phyloP scores from a whole-genome alignment of 2,113 vertebrate genomes.

The Accipiter virgatus region DNA sequence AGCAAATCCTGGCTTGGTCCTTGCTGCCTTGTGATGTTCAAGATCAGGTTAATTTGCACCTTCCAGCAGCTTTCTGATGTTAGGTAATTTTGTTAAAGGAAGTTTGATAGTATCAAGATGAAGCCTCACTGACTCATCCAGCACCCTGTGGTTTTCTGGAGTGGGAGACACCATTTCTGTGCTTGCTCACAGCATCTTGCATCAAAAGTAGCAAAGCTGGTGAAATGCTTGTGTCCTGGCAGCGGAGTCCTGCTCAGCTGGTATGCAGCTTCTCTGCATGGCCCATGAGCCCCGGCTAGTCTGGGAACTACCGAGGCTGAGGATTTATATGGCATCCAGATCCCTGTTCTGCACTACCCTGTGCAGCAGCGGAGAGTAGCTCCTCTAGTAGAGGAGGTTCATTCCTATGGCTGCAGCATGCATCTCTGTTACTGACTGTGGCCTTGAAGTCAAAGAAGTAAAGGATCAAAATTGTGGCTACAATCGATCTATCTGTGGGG shows the following conservation, averaged over 20 bases:
- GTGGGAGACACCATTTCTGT: background rate
- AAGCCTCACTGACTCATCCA: background rate
- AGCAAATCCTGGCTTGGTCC: background rate
- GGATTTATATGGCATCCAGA: background rate
- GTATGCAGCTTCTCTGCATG: background rate
- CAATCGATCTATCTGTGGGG: background rate
- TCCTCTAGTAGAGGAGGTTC: background rate
- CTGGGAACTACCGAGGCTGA: background rate
- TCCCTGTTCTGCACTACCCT: background rate
- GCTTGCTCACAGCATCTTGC: background rate
- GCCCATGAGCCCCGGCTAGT: background rate
- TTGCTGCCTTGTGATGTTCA: background rate
- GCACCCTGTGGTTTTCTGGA: background rate
- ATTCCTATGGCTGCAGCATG: background rate
- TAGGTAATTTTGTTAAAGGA: background rate
- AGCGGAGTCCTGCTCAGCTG: background rate
- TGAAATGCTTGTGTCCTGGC: background rate
- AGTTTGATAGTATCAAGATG: background rate
- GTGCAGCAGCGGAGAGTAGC: fast-evolving
- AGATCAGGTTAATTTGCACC: background rate
- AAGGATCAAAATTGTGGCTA: background rate
- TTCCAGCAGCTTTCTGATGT: background rate
- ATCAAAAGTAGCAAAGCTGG: background rate
- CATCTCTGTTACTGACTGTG: background rate
- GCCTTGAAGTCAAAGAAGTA: background rate